Evolutionary conservation across 2,888 invertebrate species (phyloP), one percentile per base, ranked within the genome.

Genomic region (Tryphoninae sp.): DNA sequence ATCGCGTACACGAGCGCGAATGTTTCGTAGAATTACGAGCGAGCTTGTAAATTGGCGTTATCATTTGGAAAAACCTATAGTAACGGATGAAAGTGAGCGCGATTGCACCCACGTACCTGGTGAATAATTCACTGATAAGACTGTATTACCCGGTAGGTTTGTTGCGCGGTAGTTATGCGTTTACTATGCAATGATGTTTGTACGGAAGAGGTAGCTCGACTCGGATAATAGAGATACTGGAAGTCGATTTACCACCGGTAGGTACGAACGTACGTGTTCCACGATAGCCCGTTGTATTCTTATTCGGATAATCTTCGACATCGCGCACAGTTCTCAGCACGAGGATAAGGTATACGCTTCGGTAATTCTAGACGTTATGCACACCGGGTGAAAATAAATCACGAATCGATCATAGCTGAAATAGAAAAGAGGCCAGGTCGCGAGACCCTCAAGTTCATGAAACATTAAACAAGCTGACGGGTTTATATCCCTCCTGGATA

Each of bases 51-150:
- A 13, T 61, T 67, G 16, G 49, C 58, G 55, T 75, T 55, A 75
- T 75, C 65, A 45, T 11, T 8, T 11, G 42, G 26, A 59, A 75
- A 75, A 75, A 58, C 58, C 1, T 19, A 49, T 19, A 51, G 16
- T 75, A 74, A 55, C 16, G 42, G 65, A 74, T n/a, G 26, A 65
- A 58, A 67, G 65, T 49, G 22, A 33, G 19, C 26, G 13, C 26
- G 45, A 58, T 75, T 49, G 68, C 68, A 40, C 42, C 55, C 11
- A 73, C 67, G 75, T 64, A 72, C 55, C 13, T 69, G 22, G 53
- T 69, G 64, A 61, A 83, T 80, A 78, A 81, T 58, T 76, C 55
- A 76, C 42, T 83, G 83, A 83, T 76, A 82, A 84, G 80, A 73
- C 69, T 76, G 22, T 19, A 75, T 16, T 40, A 55, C 16, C 45